Base-by-base conservation (phyloP, 2,113 vertebrate genomes). In the Ochotona princeps region DNA sequence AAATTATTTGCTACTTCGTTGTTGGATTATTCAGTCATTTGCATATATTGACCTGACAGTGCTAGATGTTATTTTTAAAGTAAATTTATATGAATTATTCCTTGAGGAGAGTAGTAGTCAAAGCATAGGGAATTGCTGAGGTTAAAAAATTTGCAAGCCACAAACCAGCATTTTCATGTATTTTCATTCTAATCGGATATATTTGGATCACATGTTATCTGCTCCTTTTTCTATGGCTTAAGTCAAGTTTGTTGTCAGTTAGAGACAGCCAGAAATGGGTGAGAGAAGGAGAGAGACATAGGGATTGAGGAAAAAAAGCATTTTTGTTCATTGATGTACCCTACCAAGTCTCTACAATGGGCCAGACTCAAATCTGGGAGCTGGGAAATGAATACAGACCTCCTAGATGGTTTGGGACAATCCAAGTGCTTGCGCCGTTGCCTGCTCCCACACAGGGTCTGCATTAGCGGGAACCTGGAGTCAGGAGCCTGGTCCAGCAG, bases 21-120 rank as follows among this genome's bases (percentile, higher is more conserved):
- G 2, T 82, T 78, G 49, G 51, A n/a, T 69, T 26, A 17, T 38
- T 86, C 4, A 2, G 51, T 87, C n/a, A 18, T 74, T 28, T 85
- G 28, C 17, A 30, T 13, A 1, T 81, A 13, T 92, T 57, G 72
- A 20, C 83, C 54, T 65, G 21, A 66, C 5, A 70, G 70, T 73
- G 35, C 78, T 74, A 4, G 61, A 85, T 75, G 21, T 61, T 30
- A 66, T 70, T 85, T 57, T 57, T 69, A 84, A 82, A 82, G 57
- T 85, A 83, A 87, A 79, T 72, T 93, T 10, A 63, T n/a, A 6
- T 49, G 57, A 61, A 32, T 86, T 70, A 80, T 28, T 87, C 32
- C 35, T 21, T 81, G 72, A 67, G 8, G n/a, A 81, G 44, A 75
- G 65, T 78, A 21, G 30, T 93, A 73, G 54, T 84, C 67, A 72